Evolutionary conservation across 2,888 invertebrate species (phyloP), one percentile per base, ranked within the genome.

Genomic region (Metalampra italica): DNA sequence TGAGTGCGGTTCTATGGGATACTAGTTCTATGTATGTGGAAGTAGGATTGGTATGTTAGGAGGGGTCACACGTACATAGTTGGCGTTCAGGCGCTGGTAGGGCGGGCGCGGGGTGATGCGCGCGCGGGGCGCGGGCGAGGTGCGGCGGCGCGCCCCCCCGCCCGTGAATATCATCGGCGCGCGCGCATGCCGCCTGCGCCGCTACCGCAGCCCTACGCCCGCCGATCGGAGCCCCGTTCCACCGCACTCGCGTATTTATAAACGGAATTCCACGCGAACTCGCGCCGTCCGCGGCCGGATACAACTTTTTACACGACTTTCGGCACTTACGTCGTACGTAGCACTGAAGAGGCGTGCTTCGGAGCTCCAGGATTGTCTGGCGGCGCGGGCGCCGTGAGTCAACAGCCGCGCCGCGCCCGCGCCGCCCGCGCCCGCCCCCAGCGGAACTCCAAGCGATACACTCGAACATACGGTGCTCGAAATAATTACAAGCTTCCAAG

Each of bases 231-330:
- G 36, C 36, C 51, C 52, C 51, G 56, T 47, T 47, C 44, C 47
- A 37, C 37, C 15, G 61, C 53, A 43, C 56, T 51, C 70, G 76
- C 75, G 75, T 88, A 88, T 88, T 88, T 84, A 87, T 88, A 88
- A 87, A 84, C 82, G 78, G 70, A 85, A 88, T 87, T 82, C 87
- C 85, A 75, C 76, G 70, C 77, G 74, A 84, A 74, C 77, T 71
- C 77, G 74, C 75, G 77, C 78, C 80, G 79, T 82, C 78, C 80
- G 68, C 70, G 68, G 83, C 82, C 85, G 87, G 87, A 85, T 88
- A 86, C 84, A 82, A 82, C 87, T 87, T 87, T 86, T 86, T 85
- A 86, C 88, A 87, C 88, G 88, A 87, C 87, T 86, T 80, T 84
- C 88, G 64, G 83, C 87, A 88, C 88, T 89, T 88, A 86, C 86